Evolutionary conservation across 2,113 vertebrate species (phyloP), one percentile per base, ranked within the genome.

Genomic region (Muntiacus muntjak): DNA sequence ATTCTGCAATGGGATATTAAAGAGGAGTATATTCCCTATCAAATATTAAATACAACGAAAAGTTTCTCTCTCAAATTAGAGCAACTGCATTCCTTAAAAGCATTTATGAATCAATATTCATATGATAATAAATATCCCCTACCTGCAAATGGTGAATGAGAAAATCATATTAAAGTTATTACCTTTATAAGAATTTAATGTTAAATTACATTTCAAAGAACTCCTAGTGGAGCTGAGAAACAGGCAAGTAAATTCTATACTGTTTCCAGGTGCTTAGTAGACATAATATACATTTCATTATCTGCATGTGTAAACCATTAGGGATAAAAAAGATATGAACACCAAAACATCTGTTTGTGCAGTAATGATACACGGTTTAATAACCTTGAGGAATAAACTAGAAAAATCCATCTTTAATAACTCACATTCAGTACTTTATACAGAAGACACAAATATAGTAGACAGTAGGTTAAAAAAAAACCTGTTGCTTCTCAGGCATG

Each of bases 161-260:
- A 55, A 94, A 83, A 93, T 62, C 88, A 89, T 47, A 76, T 87
- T 62, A 92, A 93, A 87, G 33, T 58, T 83, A 94, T 92, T 87
- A 86, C 17, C 12, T 50, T 87, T 91, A 90, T 1, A 87, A 17
- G 28, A 95, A 89, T 36, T 93, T 82, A 94, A 89, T 62, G 11
- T 87, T 88, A 87, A 94, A 64, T 95, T 90, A 88, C 23, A 84
- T 79, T 97, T 89, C 88, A 86, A 95, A 92, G 93, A 89, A 90
- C 33, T 96, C n/a, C 21, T 26, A 93, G 30, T 25, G 67, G 96
- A 92, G 36, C 43, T 95, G 90, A 92, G 87, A 90, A 89, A 62
- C 2, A 83, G 33, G 40, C 26, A 91, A 94, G 21, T 45, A 85
- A 64, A 60, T 93, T 89, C 28, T 94, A 10, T 23, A 36, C 84